Percentiles rank a stretch among this genome's conserved stretches.
These are phyloP conservation scores for Euschistus heros DNA, from an alignment of 1,140 invertebrate genomes.

Conservation along the genomic window DNA sequence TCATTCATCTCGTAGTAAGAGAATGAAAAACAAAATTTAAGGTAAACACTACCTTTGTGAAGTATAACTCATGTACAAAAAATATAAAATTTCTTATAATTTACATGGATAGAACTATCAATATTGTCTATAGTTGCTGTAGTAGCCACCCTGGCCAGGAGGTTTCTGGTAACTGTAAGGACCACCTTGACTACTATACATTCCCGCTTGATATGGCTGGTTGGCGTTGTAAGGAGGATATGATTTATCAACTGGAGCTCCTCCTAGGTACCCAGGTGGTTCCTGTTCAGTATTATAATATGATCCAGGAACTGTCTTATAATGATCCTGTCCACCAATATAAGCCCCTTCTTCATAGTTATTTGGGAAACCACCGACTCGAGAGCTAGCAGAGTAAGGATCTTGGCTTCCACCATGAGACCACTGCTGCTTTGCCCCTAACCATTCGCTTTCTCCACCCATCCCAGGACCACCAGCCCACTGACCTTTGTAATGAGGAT, in stretches of 20 bases:
- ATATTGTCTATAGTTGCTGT: slow-evolving; percentile 2
- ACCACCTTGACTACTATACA: background rate
- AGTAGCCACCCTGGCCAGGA: background rate
- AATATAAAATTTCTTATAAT: too few relatives aligned
- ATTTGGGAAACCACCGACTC: background rate
- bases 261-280: background rate
- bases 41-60: too few relatives aligned
- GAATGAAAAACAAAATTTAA: too few relatives aligned
- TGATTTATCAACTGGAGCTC: background rate
- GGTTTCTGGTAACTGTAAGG: slow-evolving; percentile 9
- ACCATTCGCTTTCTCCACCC: background rate
- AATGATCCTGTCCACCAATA: background rate
- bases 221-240: background rate
- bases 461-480: background rate
- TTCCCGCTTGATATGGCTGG: background rate
- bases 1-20: too few relatives aligned
- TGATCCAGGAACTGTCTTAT: background rate
- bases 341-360: background rate
- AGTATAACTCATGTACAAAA: too few relatives aligned
- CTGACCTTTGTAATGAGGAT: background rate
- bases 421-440: background rate
- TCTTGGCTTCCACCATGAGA: background rate
- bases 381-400: background rate
- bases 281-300: background rate
- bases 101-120: background rate